Evolutionary conservation across 92 coral and sea anemone genomes (phyloP).

Genomic region (Plumapathes pennacea): DNA sequence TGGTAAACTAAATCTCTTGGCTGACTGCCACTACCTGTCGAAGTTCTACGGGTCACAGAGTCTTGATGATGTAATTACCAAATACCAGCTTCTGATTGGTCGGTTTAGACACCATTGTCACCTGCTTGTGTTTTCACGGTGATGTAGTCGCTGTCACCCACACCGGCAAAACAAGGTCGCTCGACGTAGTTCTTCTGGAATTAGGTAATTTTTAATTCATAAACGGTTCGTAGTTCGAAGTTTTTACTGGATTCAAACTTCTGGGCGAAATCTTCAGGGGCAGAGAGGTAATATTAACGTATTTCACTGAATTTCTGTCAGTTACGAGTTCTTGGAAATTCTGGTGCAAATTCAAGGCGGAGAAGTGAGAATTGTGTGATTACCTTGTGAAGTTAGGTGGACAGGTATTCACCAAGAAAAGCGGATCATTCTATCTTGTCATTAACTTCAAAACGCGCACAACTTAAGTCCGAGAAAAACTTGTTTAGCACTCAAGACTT

Average conservation of each 20-base stretch:
- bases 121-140: constrained; percentile 66
- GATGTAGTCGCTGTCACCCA: constrained; percentile 57
- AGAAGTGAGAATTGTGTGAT: no score
- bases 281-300: constrained; percentile 38
- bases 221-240: constrained; percentile 62
- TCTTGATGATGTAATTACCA: constrained; percentile 64
- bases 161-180: constrained; percentile 52
- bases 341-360: no score
- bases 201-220: constrained; percentile 79
- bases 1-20: background rate
- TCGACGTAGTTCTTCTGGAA: constrained; percentile 71
- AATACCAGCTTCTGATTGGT: constrained; percentile 36
- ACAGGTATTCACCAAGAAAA: no score
- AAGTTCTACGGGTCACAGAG: constrained; percentile 55
- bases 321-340: no score
- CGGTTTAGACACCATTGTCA: constrained; percentile 39
- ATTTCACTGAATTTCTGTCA: no score
- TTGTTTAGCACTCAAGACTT: no score
- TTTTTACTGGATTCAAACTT: constrained; percentile 57
- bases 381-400: no score
- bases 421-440: no score
- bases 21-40: constrained; percentile 29
- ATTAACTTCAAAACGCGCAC: no score
- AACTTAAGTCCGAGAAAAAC: no score
- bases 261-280: constrained; percentile 32